Base-by-base conservation (phyloP, 2,888 invertebrate species). In the Cyrtodaria siliqua region DNA sequence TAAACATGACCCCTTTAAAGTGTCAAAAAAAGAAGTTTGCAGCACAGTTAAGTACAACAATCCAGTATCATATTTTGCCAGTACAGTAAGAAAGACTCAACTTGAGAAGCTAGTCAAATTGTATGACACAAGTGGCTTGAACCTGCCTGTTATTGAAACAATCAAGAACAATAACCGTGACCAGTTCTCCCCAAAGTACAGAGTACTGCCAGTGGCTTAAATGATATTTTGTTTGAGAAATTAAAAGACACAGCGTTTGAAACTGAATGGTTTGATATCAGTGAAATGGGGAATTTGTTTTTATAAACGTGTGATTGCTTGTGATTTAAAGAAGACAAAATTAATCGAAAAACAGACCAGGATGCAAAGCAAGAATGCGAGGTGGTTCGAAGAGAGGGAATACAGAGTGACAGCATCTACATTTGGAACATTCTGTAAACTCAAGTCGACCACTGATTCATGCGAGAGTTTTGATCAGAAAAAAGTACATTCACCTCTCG, bases 1-100 rank as follows among this genome's bases (percentile, higher is more conserved):
- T n/a, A 66, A 55, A 47, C 66, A 66, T 47, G 56, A 56, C 20
- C 66, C 66, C 1, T 56, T 66, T 12, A 66, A 66, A 29, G 66
- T 66, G 29, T 55, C 47, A 4, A 66, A 66, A 49, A 66, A 56
- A 26, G 66, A 66, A 47, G 14, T 66, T 14, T 66, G 66, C 33
- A 56, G 47, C 18, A 56, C 29, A 4, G 66, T 66, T 12, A 56
- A 44, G 23, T 56, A 66, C 20, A 56, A 66, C 29, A 47, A 55
- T 24, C 59, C 59, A n/a, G 59, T 67, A 38, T 52, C 60, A 14
- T 33, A 67, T 20, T 60, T 67, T 59, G 67, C 50, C 16, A 49
- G 23, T 12, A 8, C 49, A 12, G 49, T 59, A n/a, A 49, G 18
- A 14, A 33, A 8, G 2, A 24, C 16, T 6, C 67, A 59, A 20